Evolutionary conservation across 2,113 vertebrate species (phyloP).

Genomic region (Castor canadensis): DNA sequence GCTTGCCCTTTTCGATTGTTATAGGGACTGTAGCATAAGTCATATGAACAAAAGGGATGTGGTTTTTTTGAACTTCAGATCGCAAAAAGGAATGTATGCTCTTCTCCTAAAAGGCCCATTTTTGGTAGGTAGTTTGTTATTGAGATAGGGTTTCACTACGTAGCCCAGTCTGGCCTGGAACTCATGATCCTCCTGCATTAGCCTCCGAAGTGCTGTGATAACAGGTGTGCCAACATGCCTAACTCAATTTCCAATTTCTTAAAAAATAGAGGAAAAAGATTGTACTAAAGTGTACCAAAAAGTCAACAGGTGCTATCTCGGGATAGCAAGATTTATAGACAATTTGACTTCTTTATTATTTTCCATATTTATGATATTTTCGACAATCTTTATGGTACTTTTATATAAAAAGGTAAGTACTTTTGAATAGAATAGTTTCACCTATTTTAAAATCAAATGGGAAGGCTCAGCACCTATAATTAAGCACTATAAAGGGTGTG

Average conservation of each 20-base stretch:
- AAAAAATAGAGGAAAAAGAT: background rate
- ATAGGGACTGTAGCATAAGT: background rate
- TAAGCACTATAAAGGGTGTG: no score
- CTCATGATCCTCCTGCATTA: background rate
- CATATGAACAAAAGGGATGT: background rate
- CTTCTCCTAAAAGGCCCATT: background rate
- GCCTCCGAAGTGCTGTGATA: background rate
- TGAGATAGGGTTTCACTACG: background rate
- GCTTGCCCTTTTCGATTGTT: background rate
- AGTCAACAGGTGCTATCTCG: background rate
- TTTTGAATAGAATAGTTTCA: constrained; percentile 33
- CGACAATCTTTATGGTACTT: background rate
- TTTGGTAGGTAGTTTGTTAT: background rate
- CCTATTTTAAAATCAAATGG: constrained; percentile 46
- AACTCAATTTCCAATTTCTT: constrained; percentile 7
- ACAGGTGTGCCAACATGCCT: background rate
- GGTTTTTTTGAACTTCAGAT: background rate
- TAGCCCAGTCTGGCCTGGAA: background rate
- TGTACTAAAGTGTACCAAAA: background rate
- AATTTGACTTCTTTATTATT: constrained; percentile 31
- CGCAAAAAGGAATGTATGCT: background rate
- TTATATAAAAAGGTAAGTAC: constrained; percentile 14
- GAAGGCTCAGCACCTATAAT: no score
- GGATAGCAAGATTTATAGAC: background rate
- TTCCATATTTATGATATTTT: constrained; percentile 20